These are phyloP conservation scores for Hyperoplus lanceolatus DNA, from an alignment of 2,797 vertebrate genomes.

Conservation along the genomic window DNA sequence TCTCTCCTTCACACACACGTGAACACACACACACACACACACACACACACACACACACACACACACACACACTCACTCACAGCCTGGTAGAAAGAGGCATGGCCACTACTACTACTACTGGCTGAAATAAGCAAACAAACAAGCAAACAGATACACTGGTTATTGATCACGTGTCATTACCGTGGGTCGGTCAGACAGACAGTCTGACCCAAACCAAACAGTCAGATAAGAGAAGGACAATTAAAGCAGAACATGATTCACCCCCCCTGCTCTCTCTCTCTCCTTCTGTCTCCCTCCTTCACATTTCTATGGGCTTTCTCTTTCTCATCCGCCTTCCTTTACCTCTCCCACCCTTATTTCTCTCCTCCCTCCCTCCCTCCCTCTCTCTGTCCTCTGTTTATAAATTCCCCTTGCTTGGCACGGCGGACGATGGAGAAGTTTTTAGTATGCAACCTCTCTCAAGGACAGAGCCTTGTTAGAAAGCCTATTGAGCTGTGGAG, in stretches of 20 bases:
- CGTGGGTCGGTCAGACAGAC: conserved; percentile 64
- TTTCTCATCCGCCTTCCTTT: conserved; percentile 65
- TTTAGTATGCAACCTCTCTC: conserved; percentile 89
- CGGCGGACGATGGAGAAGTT: conserved; percentile 81
- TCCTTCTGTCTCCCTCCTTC: conserved; percentile 31
- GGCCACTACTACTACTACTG: neutral
- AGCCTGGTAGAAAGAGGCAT: neutral
- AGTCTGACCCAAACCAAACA: conserved; percentile 64
- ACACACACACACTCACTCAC: too few species aligned
- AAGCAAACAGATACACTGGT: conserved; percentile 69
- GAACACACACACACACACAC: conserved; percentile 18
- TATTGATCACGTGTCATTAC: conserved; percentile 77
- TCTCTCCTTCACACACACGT: conserved; percentile 40
- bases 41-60: conserved; percentile 31
- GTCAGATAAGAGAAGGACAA: conserved; percentile 75
- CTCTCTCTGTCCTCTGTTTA: conserved; percentile 81
- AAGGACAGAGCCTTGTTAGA: conserved; percentile 87
- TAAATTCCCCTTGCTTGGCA: conserved; percentile 87
- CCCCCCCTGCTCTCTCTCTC: conserved; percentile 49
- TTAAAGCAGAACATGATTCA: conserved; percentile 71
- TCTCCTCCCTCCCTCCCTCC: conserved; percentile 23
- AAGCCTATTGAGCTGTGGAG: conserved; percentile 85
- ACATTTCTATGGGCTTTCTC: conserved; percentile 59
- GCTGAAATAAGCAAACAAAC: conserved; percentile 61
- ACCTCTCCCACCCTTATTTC: conserved; percentile 36